Percentiles rank a stretch among this genome's conserved stretches.
Evolutionary conservation across 2,113 vertebrate species (phyloP).

Genomic region (Nematolebias whitei): DNA sequence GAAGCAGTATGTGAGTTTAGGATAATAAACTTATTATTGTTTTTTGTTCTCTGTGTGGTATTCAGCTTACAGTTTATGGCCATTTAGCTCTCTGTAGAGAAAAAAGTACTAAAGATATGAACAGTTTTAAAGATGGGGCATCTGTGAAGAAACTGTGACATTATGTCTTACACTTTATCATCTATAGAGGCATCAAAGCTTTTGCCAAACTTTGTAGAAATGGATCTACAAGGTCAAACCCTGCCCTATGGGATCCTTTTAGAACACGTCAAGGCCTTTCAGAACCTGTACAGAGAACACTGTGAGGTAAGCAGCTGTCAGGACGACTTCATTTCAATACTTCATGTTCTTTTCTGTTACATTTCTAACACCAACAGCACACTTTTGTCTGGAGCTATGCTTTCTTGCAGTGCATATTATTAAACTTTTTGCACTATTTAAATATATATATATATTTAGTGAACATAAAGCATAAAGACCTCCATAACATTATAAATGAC

Average conservation of each 20-base stretch:
- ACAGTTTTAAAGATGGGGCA: not conserved
- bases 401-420: not conserved
- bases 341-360: not conserved
- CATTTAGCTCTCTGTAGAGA: too few relatives aligned
- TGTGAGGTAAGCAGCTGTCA: constrained; percentile 84
- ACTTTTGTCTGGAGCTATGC: not conserved
- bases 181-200: constrained; percentile 84
- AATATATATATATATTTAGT: not conserved
- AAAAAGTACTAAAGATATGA: too few relatives aligned
- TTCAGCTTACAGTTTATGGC: too few relatives aligned
- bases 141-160: not conserved
- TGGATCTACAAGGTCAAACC: constrained; percentile 82
- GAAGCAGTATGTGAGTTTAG: too few relatives aligned
- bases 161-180: not conserved
- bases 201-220: constrained; percentile 85
- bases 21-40: too few relatives aligned
- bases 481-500: constrained; percentile 4
- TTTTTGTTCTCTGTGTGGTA: too few relatives aligned
- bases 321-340: too few relatives aligned
- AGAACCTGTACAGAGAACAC: constrained; percentile 90
- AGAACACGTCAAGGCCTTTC: constrained; percentile 87
- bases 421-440: not conserved
- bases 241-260: constrained; percentile 84
- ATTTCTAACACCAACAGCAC: too few relatives aligned
- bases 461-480: not conserved